Evolutionary conservation across 1,140 invertebrate genomes (phyloP).

Genomic region (Bactericera cockerelli): DNA sequence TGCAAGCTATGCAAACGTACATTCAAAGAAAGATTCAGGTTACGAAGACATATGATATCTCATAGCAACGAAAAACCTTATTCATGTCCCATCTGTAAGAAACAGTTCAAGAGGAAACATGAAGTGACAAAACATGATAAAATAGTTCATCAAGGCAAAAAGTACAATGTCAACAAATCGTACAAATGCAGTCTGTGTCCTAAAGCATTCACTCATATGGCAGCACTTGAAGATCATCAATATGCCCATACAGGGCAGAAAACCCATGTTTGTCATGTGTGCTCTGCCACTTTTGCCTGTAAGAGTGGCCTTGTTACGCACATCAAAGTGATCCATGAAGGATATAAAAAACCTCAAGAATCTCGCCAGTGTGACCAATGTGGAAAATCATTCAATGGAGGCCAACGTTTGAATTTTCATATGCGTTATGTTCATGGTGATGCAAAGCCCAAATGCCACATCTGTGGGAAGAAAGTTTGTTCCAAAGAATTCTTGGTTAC

Average conservation of each 20-base stretch:
- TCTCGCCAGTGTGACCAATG: not conserved
- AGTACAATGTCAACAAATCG: conserved; percentile 40
- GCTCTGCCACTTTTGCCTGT: conserved; percentile 47
- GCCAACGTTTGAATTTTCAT: not conserved
- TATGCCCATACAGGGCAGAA: not conserved
- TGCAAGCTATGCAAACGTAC: not conserved
- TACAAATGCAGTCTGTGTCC: conserved; percentile 34
- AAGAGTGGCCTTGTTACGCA: conserved; percentile 32
- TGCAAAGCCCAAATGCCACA: conserved; percentile 24
- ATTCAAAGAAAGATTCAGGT: not conserved
- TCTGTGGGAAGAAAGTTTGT: conserved; percentile 32
- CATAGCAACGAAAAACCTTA: not conserved
- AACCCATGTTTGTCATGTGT: conserved; percentile 32
- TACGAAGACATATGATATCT: not conserved
- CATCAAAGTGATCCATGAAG: conserved; percentile 23
- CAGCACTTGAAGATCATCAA: conserved; percentile 14
- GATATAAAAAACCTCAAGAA: not conserved
- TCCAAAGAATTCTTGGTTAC: not conserved
- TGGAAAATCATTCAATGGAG: not conserved
- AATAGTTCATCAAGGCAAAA: conserved; percentile 16
- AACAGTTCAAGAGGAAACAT: conserved; percentile 4
- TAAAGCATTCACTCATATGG: conserved; percentile 31
- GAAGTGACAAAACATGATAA: conserved; percentile 32
- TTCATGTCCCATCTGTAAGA: not conserved
- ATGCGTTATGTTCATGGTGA: not conserved